Evolutionary conservation across 2,113 vertebrate species (phyloP).

Genomic region (Aythya baeri): DNA sequence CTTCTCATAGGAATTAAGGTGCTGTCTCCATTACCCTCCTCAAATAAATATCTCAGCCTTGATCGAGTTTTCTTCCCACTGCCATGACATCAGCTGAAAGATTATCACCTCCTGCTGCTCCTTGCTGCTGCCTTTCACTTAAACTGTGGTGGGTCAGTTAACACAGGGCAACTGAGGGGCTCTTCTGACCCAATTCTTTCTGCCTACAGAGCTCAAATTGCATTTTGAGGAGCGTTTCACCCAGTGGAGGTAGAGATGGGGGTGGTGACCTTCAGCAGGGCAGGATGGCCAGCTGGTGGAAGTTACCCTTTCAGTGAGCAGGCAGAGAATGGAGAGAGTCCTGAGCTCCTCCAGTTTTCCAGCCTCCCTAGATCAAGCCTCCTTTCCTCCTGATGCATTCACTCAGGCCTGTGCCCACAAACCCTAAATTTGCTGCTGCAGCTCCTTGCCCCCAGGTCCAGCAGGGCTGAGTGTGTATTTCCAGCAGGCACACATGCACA

Average conservation of each 20-base stretch:
- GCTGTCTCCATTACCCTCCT: background rate
- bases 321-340: background rate
- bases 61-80: background rate
- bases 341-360: background rate
- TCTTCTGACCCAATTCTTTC: background rate
- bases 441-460: background rate
- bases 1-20: background rate
- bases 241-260: background rate
- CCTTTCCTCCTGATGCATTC: fast-evolving
- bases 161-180: background rate
- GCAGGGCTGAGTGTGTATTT: background rate
- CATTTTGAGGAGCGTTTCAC: fast-evolving
- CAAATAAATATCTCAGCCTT: background rate
- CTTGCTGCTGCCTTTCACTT: background rate
- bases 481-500: background rate
- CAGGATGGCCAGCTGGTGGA: background rate
- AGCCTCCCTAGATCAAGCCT: background rate
- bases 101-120: background rate
- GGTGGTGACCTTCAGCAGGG: background rate
- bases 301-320: background rate
- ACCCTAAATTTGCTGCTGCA: background rate
- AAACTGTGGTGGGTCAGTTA: background rate
- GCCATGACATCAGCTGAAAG: background rate
- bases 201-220: background rate
- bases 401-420: background rate